A percentile compares a stretch with the other conserved stretches of the same genome.
These are phyloP conservation scores for Trichogramma dendrolimi DNA, from an alignment of 2,888 invertebrate species.

Conservation along the genomic window DNA sequence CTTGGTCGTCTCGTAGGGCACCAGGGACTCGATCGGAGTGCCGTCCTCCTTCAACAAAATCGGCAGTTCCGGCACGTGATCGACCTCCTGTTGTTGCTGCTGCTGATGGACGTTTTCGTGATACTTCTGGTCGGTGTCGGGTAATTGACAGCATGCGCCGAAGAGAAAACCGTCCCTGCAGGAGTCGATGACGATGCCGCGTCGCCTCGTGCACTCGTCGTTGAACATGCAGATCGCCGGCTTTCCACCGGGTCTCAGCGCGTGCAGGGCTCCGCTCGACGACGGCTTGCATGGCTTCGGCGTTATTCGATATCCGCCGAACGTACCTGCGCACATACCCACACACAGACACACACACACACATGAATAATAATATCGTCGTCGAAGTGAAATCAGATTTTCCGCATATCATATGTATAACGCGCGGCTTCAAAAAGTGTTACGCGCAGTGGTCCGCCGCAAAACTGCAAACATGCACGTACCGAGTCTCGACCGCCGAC, in stretches of 20 bases:
- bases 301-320: conserved; percentile 82
- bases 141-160: conserved; percentile 83
- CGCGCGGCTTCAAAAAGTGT: too few relatives aligned
- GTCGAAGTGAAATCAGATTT: too few relatives aligned
- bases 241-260: conserved; percentile 51
- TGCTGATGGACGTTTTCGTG: conserved; percentile 22
- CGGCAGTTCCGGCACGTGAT: conserved; percentile 48
- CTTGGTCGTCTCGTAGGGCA: conserved; percentile 25
- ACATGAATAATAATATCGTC: too few relatives aligned
- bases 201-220: conserved; percentile 76
- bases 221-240: conserved; percentile 90
- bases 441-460: too few relatives aligned
- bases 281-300: conserved; percentile 74
- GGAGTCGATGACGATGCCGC: conserved; percentile 80
- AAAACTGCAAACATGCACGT: too few relatives aligned
- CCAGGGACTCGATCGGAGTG: conserved; percentile 41
- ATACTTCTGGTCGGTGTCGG: conserved; percentile 43
- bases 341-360: not conserved
- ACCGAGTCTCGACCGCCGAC: too few relatives aligned
- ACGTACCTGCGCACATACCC: conserved; percentile 53
- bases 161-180: conserved; percentile 92
- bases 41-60: conserved; percentile 47
- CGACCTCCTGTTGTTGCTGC: conserved; percentile 40
- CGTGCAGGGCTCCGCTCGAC: not conserved
- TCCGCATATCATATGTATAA: too few relatives aligned